phyloP scores from a whole-genome alignment of 1,140 invertebrate species.

The Sipha flava region DNA sequence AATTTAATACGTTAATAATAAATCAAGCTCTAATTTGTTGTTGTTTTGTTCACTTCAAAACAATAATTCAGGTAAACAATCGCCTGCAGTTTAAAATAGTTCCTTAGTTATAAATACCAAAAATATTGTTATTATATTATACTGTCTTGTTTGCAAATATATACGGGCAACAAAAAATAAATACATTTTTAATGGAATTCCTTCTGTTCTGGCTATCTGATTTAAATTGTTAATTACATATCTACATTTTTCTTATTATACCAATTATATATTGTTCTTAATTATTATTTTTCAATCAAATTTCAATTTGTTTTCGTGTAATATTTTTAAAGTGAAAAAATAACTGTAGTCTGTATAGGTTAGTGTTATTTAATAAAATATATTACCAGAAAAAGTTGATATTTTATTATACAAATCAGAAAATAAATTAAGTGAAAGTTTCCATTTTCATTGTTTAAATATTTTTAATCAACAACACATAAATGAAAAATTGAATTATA shows the following conservation, averaged over 20 bases:
- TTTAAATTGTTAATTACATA: too few relatives aligned
- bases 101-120: too few relatives aligned
- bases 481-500: neutral
- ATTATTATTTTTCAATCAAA: neutral
- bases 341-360: too few relatives aligned
- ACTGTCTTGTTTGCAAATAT: neutral
- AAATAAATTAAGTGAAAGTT: neutral
- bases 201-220: too few relatives aligned
- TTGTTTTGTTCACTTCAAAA: neutral
- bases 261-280: neutral
- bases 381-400: neutral
- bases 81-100: too few relatives aligned
- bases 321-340: too few relatives aligned
- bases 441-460: neutral
- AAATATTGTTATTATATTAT: too few relatives aligned
- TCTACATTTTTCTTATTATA: too few relatives aligned
- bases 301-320: too few relatives aligned
- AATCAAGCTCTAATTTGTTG: neutral
- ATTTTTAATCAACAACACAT: neutral
- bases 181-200: neutral
- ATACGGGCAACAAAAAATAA: neutral
- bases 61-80: neutral
- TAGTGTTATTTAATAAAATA: too few relatives aligned
- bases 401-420: neutral
- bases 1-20: neutral